A percentile compares a stretch with the other conserved stretches of the same genome.
phyloP scores from a whole-genome alignment of 2,113 vertebrate species.

The Dasyornis broadbenti region DNA sequence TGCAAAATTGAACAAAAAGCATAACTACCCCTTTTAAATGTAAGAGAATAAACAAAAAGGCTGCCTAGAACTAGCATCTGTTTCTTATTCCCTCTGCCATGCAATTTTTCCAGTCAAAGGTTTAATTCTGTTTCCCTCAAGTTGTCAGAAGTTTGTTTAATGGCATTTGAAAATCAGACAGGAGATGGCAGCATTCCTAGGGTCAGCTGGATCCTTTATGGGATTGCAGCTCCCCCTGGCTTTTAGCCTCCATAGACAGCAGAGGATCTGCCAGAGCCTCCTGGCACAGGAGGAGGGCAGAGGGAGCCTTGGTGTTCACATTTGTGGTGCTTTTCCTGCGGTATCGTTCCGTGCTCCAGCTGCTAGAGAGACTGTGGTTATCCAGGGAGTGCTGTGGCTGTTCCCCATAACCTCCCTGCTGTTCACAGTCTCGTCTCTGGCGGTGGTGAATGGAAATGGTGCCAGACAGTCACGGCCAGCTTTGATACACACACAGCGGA shows the following conservation, averaged over 20 bases:
- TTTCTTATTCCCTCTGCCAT: neutral
- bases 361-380: neutral
- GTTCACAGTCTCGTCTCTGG: neutral
- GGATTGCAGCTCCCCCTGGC: neutral
- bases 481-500: accelerated
- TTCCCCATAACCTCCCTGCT: neutral
- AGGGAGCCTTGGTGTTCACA: neutral
- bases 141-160: neutral
- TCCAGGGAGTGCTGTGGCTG: neutral
- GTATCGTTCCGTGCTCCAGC: neutral
- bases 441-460: neutral
- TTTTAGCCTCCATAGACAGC: neutral
- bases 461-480: neutral
- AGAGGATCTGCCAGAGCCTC: neutral
- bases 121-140: neutral
- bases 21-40: neutral
- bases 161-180: neutral
- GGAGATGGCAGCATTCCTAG: neutral
- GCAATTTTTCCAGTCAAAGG: neutral
- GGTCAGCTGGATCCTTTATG: neutral
- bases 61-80: neutral
- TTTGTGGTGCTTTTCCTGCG: neutral
- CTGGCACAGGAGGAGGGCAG: neutral
- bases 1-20: accelerated
- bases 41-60: neutral